Base-by-base conservation (phyloP, 2,888 invertebrate genomes). In the Parnassius smintheus region DNA sequence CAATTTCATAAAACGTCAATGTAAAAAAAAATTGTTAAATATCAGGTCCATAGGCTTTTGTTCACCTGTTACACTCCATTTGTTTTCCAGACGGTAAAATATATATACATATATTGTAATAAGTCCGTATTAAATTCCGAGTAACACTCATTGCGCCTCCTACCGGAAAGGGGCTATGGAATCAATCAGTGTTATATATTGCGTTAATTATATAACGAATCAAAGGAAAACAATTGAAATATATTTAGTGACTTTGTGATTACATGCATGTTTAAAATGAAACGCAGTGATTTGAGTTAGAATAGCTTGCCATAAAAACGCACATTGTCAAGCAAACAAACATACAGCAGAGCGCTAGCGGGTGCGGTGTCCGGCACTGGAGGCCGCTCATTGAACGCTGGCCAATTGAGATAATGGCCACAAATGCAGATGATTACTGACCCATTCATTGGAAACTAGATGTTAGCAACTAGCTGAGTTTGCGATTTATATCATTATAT, bases 381-480 rank as follows among this genome's bases (percentile, higher is more conserved):
- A 35, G 35, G 35, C 35, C 35, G 35, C 35, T 35, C 35, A 35
- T 35, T 35, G 35, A 7, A 7, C 35, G 35, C 35, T 35, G 75
- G 86, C 84, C 91, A 91, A 91, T 91, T 91, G 89, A 91, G 85
- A 86, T 90, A 91, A 91, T 90, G 81, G 84, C 81, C 80, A 82
- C 86, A 87, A 88, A 89, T 88, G 88, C 87, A 90, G 81, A 90
- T 89, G 85, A 91, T 91, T 90, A 89, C 89, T 85, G 83, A 81
- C 81, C 87, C 82, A 86, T 88, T 87, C 88, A 88, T 85, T 85
- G 86, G 78, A 83, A 87, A 83, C 87, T 83, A 83, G 81, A 83
- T 74, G 82, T 80, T 81, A 78, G 78, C 77, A 75, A 67, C 75
- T 75, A 72, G 69, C 13, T 9, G 46, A 75, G 67, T 73, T 77